Evolutionary conservation across 2,888 invertebrate genomes (phyloP).

Genomic region (Carpatolechia fugitivella): DNA sequence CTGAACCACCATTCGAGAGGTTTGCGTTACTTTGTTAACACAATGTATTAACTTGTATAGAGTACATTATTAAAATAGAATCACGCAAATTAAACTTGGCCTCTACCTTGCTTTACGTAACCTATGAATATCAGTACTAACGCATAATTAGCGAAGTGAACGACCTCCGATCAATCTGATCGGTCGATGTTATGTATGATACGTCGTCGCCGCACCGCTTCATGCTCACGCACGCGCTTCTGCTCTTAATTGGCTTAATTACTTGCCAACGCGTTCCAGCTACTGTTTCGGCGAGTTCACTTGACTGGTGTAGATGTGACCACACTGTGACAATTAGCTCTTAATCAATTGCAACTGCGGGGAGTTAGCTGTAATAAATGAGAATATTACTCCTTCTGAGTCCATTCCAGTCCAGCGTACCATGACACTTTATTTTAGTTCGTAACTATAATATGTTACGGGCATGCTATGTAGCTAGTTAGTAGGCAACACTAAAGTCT

Average conservation of each 20-base stretch:
- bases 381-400: background rate
- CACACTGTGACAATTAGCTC: background rate
- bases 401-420: too few relatives aligned
- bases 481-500: too few relatives aligned
- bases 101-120: background rate
- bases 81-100: background rate
- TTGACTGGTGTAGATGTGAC: background rate
- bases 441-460: too few relatives aligned
- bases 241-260: conserved; percentile 63
- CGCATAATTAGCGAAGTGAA: conserved; percentile 29
- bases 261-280: conserved; percentile 19
- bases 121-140: background rate
- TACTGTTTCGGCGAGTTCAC: conserved; percentile 7
- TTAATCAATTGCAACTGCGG: background rate
- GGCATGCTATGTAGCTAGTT: too few relatives aligned
- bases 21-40: too few relatives aligned
- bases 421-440: too few relatives aligned
- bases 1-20: too few relatives aligned
- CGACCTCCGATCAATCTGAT: conserved; percentile 69
- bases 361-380: background rate
- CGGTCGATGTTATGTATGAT: conserved; percentile 60
- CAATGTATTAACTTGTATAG: too few relatives aligned
- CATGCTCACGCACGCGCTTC: background rate
- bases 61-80: too few relatives aligned
- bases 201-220: conserved; percentile 16